A percentile compares a stretch with the other conserved stretches of the same genome.
phyloP scores from a whole-genome alignment of 2,113 vertebrate genomes.

The Calidris pygmaea region DNA sequence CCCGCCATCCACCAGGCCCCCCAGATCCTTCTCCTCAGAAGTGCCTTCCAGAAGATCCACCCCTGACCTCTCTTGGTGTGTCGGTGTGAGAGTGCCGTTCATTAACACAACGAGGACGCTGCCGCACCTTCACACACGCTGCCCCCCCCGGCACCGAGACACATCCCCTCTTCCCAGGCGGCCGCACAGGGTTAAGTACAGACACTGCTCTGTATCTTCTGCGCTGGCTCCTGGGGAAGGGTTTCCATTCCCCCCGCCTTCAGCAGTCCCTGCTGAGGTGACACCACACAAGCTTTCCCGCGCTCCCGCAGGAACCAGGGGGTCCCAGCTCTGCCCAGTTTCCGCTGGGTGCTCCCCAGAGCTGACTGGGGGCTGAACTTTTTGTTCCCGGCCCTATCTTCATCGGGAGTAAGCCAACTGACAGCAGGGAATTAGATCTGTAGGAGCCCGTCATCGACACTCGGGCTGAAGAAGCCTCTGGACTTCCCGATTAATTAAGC shows the following conservation, averaged over 20 bases:
- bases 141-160: not conserved
- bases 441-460: not conserved
- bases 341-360: not conserved
- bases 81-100: accelerated
- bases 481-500: not conserved
- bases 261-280: not conserved
- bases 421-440: not conserved
- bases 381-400: not conserved
- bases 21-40: no score
- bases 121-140: not conserved
- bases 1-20: no score
- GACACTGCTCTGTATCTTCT: not conserved
- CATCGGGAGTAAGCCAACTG: not conserved
- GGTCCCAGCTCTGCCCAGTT: not conserved
- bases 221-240: accelerated
- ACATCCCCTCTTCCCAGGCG: not conserved
- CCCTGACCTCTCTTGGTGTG: no score
- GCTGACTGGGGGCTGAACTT: not conserved
- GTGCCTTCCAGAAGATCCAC: no score
- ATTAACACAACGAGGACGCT: accelerated
- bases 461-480: not conserved
- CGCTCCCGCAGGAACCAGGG: accelerated
- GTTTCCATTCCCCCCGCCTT: not conserved
- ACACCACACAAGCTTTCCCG: not conserved
- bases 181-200: not conserved